Percentiles rank a stretch among this genome's conserved stretches.
Evolutionary conservation across 92 coral and sea anemone species (phyloP).

Genomic region (Bergia puertoricense): DNA sequence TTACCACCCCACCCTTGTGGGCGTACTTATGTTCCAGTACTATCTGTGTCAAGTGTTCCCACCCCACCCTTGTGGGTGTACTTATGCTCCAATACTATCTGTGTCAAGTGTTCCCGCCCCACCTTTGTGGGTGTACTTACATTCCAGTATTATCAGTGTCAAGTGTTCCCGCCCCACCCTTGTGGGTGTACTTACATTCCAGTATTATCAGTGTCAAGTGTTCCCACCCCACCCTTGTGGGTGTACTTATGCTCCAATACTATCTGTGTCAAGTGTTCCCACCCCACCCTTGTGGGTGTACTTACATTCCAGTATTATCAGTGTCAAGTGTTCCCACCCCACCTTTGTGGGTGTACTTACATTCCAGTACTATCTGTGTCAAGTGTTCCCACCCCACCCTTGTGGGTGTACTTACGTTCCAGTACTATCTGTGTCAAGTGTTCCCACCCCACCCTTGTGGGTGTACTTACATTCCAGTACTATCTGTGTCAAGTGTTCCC

Average conservation of each 20-base stretch:
- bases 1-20: background rate
- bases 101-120: background rate
- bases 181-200: background rate
- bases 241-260: background rate
- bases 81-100: background rate
- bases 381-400: background rate
- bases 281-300: background rate
- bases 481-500: background rate
- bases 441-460: background rate
- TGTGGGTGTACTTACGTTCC: background rate
- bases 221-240: background rate
- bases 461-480: slow-evolving; percentile 1
- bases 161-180: background rate
- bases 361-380: background rate
- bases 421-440: background rate
- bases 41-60: background rate
- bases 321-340: background rate
- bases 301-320: slow-evolving; percentile 4
- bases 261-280: background rate
- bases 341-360: background rate
- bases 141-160: background rate
- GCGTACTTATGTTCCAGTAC: background rate
- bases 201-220: background rate
- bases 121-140: background rate
- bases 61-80: background rate